Percentiles rank a stretch among this genome's conserved stretches.
phyloP scores from a whole-genome alignment of 2,888 invertebrate genomes.

The Norana najaformis region DNA sequence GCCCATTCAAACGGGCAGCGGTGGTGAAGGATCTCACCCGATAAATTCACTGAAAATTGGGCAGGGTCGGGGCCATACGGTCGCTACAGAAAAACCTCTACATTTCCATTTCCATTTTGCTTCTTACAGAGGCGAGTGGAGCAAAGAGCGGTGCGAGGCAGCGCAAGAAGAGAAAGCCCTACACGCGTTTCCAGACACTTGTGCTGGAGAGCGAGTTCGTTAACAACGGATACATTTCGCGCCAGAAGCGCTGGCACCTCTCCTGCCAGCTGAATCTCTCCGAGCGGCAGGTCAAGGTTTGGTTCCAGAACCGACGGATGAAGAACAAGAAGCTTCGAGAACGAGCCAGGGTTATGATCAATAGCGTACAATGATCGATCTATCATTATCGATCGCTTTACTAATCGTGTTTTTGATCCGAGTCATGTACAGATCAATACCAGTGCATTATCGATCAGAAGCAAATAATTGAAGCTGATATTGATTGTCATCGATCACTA shows the following conservation, averaged over 20 bases:
- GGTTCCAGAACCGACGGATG: conserved; percentile 33
- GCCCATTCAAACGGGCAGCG: too few relatives aligned
- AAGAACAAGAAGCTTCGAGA: conserved; percentile 30
- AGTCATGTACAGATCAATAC: too few relatives aligned
- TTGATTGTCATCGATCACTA: too few relatives aligned
- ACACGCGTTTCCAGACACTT: conserved; percentile 94
- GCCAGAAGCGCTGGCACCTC: conserved; percentile 93
- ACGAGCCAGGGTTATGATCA: conserved; percentile 28
- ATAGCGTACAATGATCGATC: conserved; percentile 14
- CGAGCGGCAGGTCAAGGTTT: conserved; percentile 31
- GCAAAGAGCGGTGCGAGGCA: conserved; percentile 45
- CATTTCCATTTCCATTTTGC: too few relatives aligned
- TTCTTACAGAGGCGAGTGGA: neutral
- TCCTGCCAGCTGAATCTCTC: conserved; percentile 21
- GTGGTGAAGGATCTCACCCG: too few relatives aligned
- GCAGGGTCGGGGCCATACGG: too few relatives aligned
- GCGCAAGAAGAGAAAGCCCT: conserved; percentile 93
- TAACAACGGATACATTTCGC: conserved; percentile 96
- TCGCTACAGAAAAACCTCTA: too few relatives aligned
- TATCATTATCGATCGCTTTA: neutral
- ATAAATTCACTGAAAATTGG: too few relatives aligned
- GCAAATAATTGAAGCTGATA: neutral
- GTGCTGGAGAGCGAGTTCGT: conserved; percentile 97
- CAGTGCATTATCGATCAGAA: neutral
- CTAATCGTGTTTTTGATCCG: too few relatives aligned